These are phyloP conservation scores for Lumbricus terrestris DNA, from an alignment of 2,888 invertebrate species.

Conservation along the genomic window DNA sequence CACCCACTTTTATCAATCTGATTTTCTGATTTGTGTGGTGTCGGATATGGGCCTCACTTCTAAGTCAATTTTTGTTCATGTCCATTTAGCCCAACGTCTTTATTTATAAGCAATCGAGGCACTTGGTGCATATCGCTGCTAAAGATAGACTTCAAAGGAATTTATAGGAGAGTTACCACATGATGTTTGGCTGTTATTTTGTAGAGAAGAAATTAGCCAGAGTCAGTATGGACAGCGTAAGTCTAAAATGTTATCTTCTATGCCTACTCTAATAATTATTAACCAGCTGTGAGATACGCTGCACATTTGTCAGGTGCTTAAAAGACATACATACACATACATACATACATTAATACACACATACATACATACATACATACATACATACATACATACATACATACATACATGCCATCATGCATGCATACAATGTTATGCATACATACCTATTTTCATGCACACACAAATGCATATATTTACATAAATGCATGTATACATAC, in stretches of 20 bases:
- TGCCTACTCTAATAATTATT: too few relatives aligned
- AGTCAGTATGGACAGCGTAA: neutral
- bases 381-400: neutral
- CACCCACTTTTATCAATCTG: neutral
- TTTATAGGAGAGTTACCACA: neutral
- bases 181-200: neutral
- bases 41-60: neutral
- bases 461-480: too few relatives aligned
- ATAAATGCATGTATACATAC: too few relatives aligned
- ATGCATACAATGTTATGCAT: too few relatives aligned
- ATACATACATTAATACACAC: neutral
- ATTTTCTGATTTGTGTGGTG: neutral
- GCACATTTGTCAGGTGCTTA: neutral
- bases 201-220: neutral
- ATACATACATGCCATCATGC: too few relatives aligned
- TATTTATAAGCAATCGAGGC: neutral
- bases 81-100: neutral
- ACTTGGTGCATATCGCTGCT: neutral
- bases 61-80: neutral
- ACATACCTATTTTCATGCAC: too few relatives aligned
- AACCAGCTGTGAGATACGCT: neutral
- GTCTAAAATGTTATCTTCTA: neutral
- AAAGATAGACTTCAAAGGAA: neutral
- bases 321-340: neutral
- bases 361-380: neutral